These are phyloP conservation scores for Eumaeus atala DNA, from an alignment of 1,140 invertebrate species.

Conservation along the genomic window DNA sequence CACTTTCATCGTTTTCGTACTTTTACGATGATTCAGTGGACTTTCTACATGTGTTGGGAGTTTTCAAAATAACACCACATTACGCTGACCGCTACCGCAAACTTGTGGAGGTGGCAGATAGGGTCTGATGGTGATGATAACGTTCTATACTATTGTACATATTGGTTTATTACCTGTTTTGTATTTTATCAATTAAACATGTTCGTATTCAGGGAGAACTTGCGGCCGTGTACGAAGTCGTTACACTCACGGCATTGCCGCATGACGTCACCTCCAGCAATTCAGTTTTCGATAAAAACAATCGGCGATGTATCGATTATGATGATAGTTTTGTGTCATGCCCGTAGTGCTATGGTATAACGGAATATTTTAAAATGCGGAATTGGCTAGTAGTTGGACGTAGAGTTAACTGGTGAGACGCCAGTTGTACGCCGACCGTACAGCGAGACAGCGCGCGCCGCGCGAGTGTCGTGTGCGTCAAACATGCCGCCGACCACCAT, in stretches of 20 bases:
- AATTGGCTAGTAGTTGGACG: slow-evolving; percentile 59
- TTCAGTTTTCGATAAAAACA: slow-evolving; percentile 24
- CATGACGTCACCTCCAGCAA: slow-evolving; percentile 15
- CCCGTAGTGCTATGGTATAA: slow-evolving; percentile 54
- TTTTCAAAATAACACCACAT: too few species aligned
- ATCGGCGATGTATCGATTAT: slow-evolving; percentile 28
- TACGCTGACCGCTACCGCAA: too few species aligned
- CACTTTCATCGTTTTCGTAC: too few species aligned
- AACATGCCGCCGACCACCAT: slow-evolving; percentile 68
- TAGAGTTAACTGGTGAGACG: slow-evolving; percentile 37
- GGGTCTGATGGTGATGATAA: too few species aligned
- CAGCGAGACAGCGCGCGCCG: slow-evolving; percentile 51
- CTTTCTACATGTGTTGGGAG: too few species aligned
- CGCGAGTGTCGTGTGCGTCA: slow-evolving; percentile 39
- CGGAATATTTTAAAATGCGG: slow-evolving; percentile 67
- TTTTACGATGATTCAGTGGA: too few species aligned
- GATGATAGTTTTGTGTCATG: slow-evolving; percentile 40
- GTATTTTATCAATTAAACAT: too few species aligned
- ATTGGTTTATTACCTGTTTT: too few species aligned
- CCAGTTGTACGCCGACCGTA: slow-evolving; percentile 62
- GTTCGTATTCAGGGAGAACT: too few species aligned
- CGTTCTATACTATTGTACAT: too few species aligned
- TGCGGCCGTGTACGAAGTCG: not conserved
- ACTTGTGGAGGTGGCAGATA: too few species aligned
- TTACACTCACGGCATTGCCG: not conserved